Conservation (phyloP, 2,113 vertebrate genomes). For the Macheiramphus alcinus region DNA sequence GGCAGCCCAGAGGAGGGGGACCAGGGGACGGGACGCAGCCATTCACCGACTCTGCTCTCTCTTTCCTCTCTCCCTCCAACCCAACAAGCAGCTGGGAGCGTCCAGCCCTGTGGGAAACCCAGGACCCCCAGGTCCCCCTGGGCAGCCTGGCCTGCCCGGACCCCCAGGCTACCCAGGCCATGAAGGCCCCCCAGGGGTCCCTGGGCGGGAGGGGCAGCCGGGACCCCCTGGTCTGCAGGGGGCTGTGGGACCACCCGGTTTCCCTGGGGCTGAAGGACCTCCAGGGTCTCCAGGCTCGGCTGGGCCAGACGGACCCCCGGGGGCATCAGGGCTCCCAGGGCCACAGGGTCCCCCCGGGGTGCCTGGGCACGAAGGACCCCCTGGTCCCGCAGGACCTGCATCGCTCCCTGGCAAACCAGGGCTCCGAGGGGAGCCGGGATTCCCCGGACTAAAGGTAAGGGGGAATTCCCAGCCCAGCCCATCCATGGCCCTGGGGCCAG, state of each 20-base stretch:
- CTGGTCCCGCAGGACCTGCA: not conserved
- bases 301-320: not conserved
- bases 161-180: constrained; percentile 39
- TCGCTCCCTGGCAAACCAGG: constrained; percentile 29
- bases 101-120: not conserved
- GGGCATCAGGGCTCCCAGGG: constrained; percentile 33
- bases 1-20: not conserved
- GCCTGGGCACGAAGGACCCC: constrained; percentile 41
- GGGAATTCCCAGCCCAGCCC: not conserved
- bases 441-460: constrained; percentile 43
- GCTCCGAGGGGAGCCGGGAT: constrained; percentile 29
- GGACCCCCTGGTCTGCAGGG: constrained; percentile 37
- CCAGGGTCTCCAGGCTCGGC: constrained; percentile 11
- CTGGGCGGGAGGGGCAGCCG: constrained; percentile 45
- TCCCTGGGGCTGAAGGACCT: constrained; percentile 27
- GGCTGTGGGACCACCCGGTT: constrained; percentile 20
- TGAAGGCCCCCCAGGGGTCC: constrained; percentile 5
- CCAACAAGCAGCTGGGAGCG: not conserved
- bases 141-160: not conserved
- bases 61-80: not conserved
- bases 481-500: not conserved
- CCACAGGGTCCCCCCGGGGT: not conserved
- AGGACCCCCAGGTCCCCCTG: constrained; percentile 2
- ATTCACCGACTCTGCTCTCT: not conserved
- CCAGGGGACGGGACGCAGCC: rapidly evolving